Evolutionary conservation across 2,113 vertebrate genomes (phyloP).

Genomic region (Epinephelus moara): DNA sequence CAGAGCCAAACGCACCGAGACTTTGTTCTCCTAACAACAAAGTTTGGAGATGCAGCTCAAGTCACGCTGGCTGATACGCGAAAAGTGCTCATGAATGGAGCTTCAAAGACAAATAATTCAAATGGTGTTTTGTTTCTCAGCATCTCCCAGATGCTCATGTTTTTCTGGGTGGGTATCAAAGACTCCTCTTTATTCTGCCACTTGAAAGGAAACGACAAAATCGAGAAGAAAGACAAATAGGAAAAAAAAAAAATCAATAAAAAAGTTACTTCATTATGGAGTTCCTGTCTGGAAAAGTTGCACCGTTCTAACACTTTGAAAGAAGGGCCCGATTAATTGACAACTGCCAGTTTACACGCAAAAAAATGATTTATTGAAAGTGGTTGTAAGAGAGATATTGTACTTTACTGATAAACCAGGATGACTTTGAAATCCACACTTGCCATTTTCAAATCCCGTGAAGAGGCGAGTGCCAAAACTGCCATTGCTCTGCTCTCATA

Average conservation of each 20-base stretch:
- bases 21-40: slow-evolving; percentile 45
- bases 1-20: slow-evolving; percentile 1
- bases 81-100: slow-evolving; percentile 54
- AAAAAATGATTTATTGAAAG: slow-evolving; percentile 37
- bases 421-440: slow-evolving; percentile 35
- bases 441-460: slow-evolving; percentile 18
- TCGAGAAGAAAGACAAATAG: slow-evolving; percentile 58
- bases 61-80: slow-evolving; percentile 29
- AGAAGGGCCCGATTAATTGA: slow-evolving; percentile 44
- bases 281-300: slow-evolving; percentile 58
- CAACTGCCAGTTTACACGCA: not conserved
- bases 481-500: slow-evolving; percentile 44
- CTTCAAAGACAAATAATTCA: slow-evolving; percentile 74
- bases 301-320: slow-evolving; percentile 46
- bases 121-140: slow-evolving; percentile 70
- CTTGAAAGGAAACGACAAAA: slow-evolving; percentile 71
- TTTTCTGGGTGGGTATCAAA: slow-evolving; percentile 79
- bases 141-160: slow-evolving; percentile 76
- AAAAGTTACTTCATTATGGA: slow-evolving; percentile 66
- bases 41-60: slow-evolving; percentile 48
- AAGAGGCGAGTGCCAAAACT: slow-evolving; percentile 51
- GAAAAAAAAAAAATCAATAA: slow-evolving; percentile 57
- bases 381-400: slow-evolving; percentile 18
- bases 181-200: slow-evolving; percentile 59
- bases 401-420: slow-evolving; percentile 31